Evolutionary conservation across 2,888 invertebrate species (phyloP).

Genomic region (Caenorhabditis sp.): DNA sequence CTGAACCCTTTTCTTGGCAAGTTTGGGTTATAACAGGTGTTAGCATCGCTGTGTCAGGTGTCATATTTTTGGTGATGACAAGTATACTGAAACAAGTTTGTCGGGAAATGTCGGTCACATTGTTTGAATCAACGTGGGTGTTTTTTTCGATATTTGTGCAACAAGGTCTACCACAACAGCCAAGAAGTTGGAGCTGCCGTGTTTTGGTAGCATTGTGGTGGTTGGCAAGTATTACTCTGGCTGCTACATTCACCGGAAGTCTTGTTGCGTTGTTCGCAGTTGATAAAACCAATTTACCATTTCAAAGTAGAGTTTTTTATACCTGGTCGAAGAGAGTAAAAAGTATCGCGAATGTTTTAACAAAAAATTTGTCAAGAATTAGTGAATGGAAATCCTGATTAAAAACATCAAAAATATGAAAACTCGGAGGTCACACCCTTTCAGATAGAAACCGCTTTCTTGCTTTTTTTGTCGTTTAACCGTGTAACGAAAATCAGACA

Average conservation of each 20-base stretch:
- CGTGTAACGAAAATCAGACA: too few species aligned
- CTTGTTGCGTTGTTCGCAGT: constrained; percentile 68
- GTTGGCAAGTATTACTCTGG: constrained; percentile 61
- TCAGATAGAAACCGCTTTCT: too few species aligned
- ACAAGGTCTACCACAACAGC: constrained; percentile 63
- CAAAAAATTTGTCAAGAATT: too few species aligned
- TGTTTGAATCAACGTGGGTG: constrained; percentile 59
- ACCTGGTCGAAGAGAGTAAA: too few species aligned
- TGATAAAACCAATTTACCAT: constrained; percentile 59
- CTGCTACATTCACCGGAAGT: constrained; percentile 66
- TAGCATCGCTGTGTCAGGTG: constrained; percentile 60
- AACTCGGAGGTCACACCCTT: too few species aligned
- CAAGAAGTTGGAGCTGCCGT: constrained; percentile 62
- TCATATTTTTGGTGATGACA: constrained; percentile 50
- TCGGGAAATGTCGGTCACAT: constrained; percentile 46
- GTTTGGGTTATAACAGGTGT: constrained; percentile 53
- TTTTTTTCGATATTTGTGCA: constrained; percentile 64
- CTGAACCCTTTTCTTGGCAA: constrained; percentile 67
- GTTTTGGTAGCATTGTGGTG: constrained; percentile 64
- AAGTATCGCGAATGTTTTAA: background rate
- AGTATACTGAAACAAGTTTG: constrained; percentile 30
- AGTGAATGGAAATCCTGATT: too few species aligned
- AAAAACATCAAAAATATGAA: too few species aligned
- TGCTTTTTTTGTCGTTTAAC: too few species aligned
- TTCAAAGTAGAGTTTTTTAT: too few species aligned